Evolutionary conservation across 2,113 vertebrate species (phyloP).

Genomic region (Asarcornis scutulata): DNA sequence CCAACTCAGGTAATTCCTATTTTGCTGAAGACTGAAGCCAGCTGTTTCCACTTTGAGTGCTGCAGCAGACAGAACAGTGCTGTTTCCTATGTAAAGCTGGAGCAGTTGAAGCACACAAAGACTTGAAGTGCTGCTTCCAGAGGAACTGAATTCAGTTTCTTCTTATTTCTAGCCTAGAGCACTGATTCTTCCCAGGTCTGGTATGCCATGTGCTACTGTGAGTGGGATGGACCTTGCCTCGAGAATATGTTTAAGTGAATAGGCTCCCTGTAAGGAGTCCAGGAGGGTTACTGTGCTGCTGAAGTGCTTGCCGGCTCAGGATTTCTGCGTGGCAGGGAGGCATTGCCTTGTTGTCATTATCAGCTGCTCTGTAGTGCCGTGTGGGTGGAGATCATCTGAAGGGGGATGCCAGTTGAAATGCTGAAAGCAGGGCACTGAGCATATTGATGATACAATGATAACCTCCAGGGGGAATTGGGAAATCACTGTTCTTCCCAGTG

Average conservation of each 20-base stretch:
- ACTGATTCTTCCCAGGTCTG: not conserved
- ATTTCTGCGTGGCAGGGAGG: not conserved
- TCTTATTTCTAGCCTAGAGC: not conserved
- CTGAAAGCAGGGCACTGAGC: not conserved
- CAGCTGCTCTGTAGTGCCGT: not conserved
- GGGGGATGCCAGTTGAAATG: not conserved
- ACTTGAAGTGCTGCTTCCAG: not conserved
- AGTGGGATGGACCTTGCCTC: not conserved
- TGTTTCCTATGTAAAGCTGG: not conserved
- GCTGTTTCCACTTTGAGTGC: not conserved
- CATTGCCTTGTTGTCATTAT: not conserved
- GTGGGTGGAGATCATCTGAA: not conserved
- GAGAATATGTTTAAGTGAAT: rapidly evolving
- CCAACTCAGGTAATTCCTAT: too few relatives aligned
- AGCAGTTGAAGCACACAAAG: not conserved
- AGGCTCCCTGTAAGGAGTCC: not conserved
- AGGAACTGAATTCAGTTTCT: not conserved
- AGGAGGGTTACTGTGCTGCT: not conserved
- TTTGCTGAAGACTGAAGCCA: not conserved
- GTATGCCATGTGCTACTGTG: not conserved
- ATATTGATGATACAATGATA: not conserved
- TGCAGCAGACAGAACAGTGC: not conserved
- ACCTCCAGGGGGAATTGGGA: not conserved
- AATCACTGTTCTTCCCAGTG: not conserved
- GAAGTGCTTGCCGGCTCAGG: not conserved